Percentiles rank a stretch among this genome's conserved stretches.
Conservation (phyloP, 2,888 invertebrate species). For the Clusia tigrina region DNA sequence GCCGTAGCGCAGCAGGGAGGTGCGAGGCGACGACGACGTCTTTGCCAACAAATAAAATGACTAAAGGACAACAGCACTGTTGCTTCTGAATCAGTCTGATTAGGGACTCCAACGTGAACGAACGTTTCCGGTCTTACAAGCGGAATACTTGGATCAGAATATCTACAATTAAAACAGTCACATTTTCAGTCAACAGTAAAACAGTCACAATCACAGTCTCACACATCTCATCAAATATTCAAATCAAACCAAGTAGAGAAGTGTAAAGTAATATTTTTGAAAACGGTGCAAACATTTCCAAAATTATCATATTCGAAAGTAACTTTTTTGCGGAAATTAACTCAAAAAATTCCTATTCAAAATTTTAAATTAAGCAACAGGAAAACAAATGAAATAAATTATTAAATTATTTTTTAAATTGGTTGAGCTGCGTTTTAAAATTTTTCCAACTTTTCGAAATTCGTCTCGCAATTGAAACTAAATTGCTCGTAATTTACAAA, state of each 20-base stretch:
- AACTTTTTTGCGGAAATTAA: too few relatives aligned
- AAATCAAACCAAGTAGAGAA: neutral
- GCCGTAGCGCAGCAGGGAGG: too few relatives aligned
- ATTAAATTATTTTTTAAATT: too few relatives aligned
- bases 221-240: neutral
- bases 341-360: too few relatives aligned
- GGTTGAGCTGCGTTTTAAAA: too few relatives aligned
- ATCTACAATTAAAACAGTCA: too few relatives aligned
- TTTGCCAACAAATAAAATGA: neutral
- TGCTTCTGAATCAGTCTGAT: constrained; percentile 32
- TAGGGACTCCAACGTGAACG: constrained; percentile 39
- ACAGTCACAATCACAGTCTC: neutral
- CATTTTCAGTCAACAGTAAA: neutral
- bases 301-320: too few relatives aligned
- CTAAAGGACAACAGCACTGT: neutral
- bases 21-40: neutral
- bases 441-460: too few relatives aligned
- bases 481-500: too few relatives aligned
- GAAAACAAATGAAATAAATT: too few relatives aligned
- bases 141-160: constrained; percentile 7
- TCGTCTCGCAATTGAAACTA: too few relatives aligned
- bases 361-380: too few relatives aligned
- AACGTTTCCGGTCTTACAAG: constrained; percentile 37
- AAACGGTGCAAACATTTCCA: neutral
- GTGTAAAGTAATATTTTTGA: neutral